Evolutionary conservation across 2,113 vertebrate genomes (phyloP).

Genomic region (Sialia sialis): DNA sequence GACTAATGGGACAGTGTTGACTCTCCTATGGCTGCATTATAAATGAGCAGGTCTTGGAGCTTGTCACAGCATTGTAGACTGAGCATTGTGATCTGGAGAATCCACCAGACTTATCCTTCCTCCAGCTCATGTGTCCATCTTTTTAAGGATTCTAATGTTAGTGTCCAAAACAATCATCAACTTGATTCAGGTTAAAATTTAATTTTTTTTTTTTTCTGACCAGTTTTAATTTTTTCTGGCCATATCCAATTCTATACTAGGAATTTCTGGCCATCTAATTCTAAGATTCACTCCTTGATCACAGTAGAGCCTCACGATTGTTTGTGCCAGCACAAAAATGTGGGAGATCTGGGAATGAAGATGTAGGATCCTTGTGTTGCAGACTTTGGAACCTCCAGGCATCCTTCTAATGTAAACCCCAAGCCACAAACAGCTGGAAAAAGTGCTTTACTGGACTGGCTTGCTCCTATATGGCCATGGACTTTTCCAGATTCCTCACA

Average conservation of each 20-base stretch:
- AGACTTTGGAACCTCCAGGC: background rate
- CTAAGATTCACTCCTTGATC: background rate
- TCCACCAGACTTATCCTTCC: background rate
- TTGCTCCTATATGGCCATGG: background rate
- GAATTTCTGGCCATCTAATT: too few species aligned
- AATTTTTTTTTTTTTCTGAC: background rate
- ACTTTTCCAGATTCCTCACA: background rate
- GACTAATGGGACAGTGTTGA: background rate
- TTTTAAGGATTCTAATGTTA: background rate
- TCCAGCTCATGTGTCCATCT: background rate
- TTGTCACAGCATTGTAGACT: fast-evolving
- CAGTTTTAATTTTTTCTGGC: background rate
- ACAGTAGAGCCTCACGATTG: background rate
- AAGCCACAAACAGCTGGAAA: background rate
- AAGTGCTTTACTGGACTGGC: background rate
- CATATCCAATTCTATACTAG: background rate
- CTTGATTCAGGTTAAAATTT: background rate
- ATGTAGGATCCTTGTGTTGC: background rate
- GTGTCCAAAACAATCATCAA: background rate
- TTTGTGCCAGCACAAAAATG: background rate
- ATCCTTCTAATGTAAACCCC: background rate
- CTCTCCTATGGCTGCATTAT: background rate
- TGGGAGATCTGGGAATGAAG: background rate
- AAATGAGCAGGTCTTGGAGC: background rate
- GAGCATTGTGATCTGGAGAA: background rate